phyloP scores from a whole-genome alignment of 2,113 vertebrate species.

The Cyprinodon variegatus region DNA sequence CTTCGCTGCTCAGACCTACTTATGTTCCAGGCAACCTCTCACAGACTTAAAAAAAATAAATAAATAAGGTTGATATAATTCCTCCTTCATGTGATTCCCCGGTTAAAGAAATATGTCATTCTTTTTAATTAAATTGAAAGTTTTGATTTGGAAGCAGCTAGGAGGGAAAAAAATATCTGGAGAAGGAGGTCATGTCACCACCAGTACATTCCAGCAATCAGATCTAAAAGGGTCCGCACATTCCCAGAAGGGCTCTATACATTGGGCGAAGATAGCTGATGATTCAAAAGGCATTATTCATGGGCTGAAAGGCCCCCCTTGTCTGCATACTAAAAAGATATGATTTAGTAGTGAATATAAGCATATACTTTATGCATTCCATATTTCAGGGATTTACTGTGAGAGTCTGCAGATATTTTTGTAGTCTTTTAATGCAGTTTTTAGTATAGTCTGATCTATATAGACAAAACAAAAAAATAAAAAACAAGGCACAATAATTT shows the following conservation, averaged over 20 bases:
- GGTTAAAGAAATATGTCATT: background rate
- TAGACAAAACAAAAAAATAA: background rate
- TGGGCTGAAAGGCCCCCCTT: background rate
- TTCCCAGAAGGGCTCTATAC: background rate
- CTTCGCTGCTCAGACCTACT: too few species aligned
- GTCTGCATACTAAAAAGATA: slow-evolving; percentile 1
- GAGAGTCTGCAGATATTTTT: background rate
- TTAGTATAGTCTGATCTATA: background rate
- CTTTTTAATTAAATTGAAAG: background rate
- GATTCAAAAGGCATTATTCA: background rate
- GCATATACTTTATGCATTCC: background rate
- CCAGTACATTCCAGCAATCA: background rate
- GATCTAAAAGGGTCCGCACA: background rate
- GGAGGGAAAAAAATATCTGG: background rate
- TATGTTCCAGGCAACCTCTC: background rate
- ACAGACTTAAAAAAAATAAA: background rate
- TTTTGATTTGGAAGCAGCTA: background rate
- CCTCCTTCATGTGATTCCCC: background rate
- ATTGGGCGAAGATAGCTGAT: background rate
- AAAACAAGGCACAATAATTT: background rate
- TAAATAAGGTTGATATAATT: background rate
- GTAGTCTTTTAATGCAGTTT: background rate
- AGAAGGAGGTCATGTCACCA: slow-evolving; percentile 1
- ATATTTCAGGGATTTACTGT: background rate
- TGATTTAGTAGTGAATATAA: background rate